phyloP scores from a whole-genome alignment of 2,113 vertebrate species.

The Corvus hawaiiensis region DNA sequence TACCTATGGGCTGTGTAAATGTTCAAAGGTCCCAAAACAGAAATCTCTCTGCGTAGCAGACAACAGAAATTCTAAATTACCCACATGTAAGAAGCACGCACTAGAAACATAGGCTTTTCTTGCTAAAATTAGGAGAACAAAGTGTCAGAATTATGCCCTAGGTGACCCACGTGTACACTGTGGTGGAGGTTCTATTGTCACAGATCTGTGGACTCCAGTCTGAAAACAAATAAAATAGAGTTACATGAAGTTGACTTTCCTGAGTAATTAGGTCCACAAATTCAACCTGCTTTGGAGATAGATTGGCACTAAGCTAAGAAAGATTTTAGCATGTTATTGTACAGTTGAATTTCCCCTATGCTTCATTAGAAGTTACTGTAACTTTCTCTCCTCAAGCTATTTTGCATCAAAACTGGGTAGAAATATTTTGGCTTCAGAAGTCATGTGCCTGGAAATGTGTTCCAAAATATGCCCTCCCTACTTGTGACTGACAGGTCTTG shows the following conservation, averaged over 20 bases:
- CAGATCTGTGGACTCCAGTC: not conserved
- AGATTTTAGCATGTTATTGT: not conserved
- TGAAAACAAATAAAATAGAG: not conserved
- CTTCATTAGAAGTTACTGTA: not conserved
- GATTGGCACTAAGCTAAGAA: not conserved
- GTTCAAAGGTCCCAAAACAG: slow-evolving; percentile 30
- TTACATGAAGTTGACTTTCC: not conserved
- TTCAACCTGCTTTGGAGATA: not conserved
- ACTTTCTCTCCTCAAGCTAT: not conserved
- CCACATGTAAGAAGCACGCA: not conserved
- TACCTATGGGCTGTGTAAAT: slow-evolving; percentile 62
- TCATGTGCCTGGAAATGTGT: not conserved
- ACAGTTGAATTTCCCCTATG: not conserved
- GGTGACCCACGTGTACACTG: not conserved
- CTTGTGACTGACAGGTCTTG: not conserved
- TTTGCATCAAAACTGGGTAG: not conserved
- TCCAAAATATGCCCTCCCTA: not conserved
- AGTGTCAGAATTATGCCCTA: not conserved
- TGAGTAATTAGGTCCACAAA: not conserved
- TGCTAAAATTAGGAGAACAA: not conserved
- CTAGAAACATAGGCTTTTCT: not conserved
- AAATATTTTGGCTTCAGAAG: not conserved
- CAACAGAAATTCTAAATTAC: not conserved
- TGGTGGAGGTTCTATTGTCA: fast-evolving
- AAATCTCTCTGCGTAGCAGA: not conserved